phyloP scores from a whole-genome alignment of 2,797 vertebrate species.

The Bovichtus diacanthus region DNA sequence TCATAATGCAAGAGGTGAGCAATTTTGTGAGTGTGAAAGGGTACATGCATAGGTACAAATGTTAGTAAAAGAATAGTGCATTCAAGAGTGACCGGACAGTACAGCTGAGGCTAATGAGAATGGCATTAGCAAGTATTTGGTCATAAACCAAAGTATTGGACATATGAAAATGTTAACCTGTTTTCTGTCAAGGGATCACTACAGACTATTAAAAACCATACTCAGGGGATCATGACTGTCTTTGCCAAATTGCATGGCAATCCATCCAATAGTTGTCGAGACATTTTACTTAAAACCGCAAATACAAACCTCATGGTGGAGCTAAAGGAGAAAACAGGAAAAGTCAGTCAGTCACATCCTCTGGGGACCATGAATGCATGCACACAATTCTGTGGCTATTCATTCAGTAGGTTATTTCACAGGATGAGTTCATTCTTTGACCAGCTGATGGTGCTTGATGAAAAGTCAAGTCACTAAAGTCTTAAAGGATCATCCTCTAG shows the following conservation, averaged over 20 bases:
- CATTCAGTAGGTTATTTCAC: neutral
- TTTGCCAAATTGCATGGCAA: neutral
- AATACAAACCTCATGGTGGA: neutral
- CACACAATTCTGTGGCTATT: neutral
- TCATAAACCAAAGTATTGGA: neutral
- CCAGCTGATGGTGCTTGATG: neutral
- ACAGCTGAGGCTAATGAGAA: neutral
- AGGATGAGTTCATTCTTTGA: neutral
- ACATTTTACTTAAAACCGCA: neutral
- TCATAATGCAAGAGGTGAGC: constrained; percentile 95
- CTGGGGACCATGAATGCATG: neutral
- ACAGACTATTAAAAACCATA: neutral
- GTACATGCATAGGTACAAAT: neutral
- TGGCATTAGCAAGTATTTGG: neutral
- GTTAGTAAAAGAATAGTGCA: neutral
- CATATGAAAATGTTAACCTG: neutral
- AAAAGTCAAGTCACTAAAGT: neutral
- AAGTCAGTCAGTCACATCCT: neutral
- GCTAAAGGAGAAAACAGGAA: neutral
- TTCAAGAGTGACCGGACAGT: neutral
- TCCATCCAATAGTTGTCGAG: neutral
- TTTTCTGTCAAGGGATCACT: neutral
- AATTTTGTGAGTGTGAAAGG: neutral
- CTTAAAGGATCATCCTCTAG: neutral
- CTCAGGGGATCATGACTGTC: neutral